These are phyloP conservation scores for Phylloscopus collybita DNA, from an alignment of 2,797 vertebrate genomes.

Conservation along the genomic window DNA sequence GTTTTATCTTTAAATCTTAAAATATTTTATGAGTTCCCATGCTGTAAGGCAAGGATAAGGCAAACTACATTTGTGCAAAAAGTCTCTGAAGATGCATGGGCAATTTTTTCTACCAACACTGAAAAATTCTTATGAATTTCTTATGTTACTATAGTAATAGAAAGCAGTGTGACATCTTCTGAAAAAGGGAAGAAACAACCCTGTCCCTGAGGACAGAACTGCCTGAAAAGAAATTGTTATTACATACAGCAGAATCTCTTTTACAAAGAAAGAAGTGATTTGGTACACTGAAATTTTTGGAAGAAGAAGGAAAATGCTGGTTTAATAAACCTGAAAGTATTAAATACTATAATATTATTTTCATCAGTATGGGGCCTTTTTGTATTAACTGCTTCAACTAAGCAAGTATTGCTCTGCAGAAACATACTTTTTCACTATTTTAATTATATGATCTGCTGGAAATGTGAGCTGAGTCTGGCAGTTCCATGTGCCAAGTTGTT, in stretches of 20 bases:
- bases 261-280: neutral
- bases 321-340: conserved; percentile 36
- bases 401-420: conserved; percentile 47
- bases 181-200: neutral
- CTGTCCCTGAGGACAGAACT: neutral
- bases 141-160: neutral
- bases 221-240: neutral
- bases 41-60: neutral
- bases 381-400: conserved; percentile 43
- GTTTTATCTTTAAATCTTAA: neutral
- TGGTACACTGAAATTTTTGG: neutral
- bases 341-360: conserved; percentile 44
- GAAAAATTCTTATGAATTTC: neutral
- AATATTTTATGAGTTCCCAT: neutral
- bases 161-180: neutral
- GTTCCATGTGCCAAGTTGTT: conserved; percentile 51
- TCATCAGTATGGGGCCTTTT: neutral
- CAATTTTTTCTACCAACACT: neutral
- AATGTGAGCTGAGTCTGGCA: conserved; percentile 15
- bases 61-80: neutral
- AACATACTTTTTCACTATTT: conserved; percentile 49
- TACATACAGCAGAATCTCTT: neutral
- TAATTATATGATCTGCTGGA: conserved; percentile 62
- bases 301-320: neutral
- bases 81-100: neutral